Percentiles rank a stretch among this genome's conserved stretches.
These are phyloP conservation scores for Acipenser ruthenus DNA, from an alignment of 2,797 vertebrate genomes.

Conservation along the genomic window DNA sequence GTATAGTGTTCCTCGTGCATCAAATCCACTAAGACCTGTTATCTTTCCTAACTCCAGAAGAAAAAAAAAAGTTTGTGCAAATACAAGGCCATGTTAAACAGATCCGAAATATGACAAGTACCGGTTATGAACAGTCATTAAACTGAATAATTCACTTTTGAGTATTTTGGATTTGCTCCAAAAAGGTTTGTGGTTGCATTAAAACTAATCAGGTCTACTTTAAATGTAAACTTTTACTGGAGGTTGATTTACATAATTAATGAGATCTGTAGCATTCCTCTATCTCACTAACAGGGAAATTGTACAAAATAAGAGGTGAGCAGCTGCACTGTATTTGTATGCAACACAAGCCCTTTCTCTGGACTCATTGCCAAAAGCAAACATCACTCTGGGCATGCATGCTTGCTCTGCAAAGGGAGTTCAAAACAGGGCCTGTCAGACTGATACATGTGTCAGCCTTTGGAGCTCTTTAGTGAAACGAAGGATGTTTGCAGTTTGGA, in stretches of 20 bases:
- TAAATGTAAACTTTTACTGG: neutral
- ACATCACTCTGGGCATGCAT: neutral
- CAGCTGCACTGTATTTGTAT: constrained; percentile 4
- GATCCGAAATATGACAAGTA: too few relatives aligned
- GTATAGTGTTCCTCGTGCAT: too few relatives aligned
- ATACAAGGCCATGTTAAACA: too few relatives aligned
- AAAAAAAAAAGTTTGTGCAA: too few relatives aligned
- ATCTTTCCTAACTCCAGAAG: too few relatives aligned
- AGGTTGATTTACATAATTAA: constrained; percentile 1
- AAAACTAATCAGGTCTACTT: neutral
- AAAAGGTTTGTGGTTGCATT: neutral
- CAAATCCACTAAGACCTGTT: too few relatives aligned
- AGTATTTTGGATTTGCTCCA: neutral
- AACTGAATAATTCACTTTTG: neutral
- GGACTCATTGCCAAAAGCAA: neutral
- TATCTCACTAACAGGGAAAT: neutral
- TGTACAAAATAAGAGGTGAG: neutral
- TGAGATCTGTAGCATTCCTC: neutral
- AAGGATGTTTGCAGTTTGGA: neutral
- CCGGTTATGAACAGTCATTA: too few relatives aligned
- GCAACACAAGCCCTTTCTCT: neutral
- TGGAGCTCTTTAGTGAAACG: neutral
- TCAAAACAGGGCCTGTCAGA: neutral
- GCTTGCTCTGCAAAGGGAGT: neutral
- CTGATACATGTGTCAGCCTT: neutral